Evolutionary conservation across 1,140 invertebrate species (phyloP).

Genomic region (Drosophila paulistorum): DNA sequence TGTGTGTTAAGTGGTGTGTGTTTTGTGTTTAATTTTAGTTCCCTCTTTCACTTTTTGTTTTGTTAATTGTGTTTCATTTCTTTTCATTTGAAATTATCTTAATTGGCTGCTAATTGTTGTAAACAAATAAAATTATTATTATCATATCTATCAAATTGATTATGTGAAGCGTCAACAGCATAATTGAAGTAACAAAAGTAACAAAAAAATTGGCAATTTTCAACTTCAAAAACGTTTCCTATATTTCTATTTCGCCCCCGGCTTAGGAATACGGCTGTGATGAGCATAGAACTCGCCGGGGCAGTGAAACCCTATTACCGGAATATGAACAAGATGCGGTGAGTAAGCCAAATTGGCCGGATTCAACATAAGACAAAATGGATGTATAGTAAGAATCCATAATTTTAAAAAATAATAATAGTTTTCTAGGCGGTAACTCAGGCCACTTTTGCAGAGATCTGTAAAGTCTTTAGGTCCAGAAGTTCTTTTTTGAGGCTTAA

Average conservation of each 20-base stretch:
- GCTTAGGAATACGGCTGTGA: slow-evolving; percentile 85
- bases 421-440: no score
- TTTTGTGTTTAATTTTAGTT: slow-evolving; percentile 34
- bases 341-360: slow-evolving; percentile 81
- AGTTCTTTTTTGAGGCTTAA: no score
- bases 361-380: no score
- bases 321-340: slow-evolving; percentile 88
- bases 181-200: background rate
- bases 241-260: slow-evolving; percentile 59
- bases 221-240: slow-evolving; percentile 42
- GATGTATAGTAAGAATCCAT: no score
- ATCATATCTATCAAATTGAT: background rate
- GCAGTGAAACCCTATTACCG: slow-evolving; percentile 87
- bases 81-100: slow-evolving; percentile 54
- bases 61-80: slow-evolving; percentile 22
- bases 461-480: no score
- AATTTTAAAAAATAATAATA: no score
- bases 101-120: slow-evolving; percentile 73
- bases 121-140: slow-evolving; percentile 24
- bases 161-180: slow-evolving; percentile 25
- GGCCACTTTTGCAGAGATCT: no score
- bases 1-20: slow-evolving; percentile 39
- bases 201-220: slow-evolving; percentile 29
- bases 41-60: slow-evolving; percentile 30
- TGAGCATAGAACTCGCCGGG: slow-evolving; percentile 86